Evolutionary conservation across 2,797 vertebrate species (phyloP).

Genomic region (Emydoidea blandingii): DNA sequence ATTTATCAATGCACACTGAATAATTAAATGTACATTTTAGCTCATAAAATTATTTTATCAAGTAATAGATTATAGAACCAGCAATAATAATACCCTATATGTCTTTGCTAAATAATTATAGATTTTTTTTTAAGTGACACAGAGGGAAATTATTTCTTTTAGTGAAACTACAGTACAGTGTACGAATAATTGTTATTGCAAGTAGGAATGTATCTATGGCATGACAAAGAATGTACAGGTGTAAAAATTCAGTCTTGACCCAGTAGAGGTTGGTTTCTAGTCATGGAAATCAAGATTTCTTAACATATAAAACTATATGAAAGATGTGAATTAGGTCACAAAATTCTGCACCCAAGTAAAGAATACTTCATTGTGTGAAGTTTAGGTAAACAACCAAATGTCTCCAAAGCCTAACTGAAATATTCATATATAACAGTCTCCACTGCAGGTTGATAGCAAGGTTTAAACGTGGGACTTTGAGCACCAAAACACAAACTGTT

Average conservation of each 20-base stretch:
- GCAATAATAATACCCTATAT: not conserved
- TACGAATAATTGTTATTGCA: not conserved
- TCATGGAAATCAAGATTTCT: not conserved
- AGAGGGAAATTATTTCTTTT: not conserved
- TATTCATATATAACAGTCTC: not conserved
- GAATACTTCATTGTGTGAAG: not conserved
- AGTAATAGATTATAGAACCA: not conserved
- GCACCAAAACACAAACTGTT: not conserved
- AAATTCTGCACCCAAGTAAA: not conserved
- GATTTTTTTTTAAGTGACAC: not conserved
- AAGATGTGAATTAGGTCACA: not conserved
- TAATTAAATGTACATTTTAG: slow-evolving; percentile 14
- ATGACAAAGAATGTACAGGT: not conserved
- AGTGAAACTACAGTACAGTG: not conserved
- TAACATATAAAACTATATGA: not conserved
- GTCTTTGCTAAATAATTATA: not conserved
- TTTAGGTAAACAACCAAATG: not conserved
- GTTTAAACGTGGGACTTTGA: not conserved
- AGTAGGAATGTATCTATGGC: not conserved
- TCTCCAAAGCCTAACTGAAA: not conserved
- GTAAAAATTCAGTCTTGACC: not conserved
- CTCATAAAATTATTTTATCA: not conserved
- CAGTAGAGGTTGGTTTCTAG: not conserved
- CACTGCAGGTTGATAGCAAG: not conserved
- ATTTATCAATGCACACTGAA: not conserved